phyloP scores from a whole-genome alignment of 2,888 invertebrate species.

The Lycia hirtaria region DNA sequence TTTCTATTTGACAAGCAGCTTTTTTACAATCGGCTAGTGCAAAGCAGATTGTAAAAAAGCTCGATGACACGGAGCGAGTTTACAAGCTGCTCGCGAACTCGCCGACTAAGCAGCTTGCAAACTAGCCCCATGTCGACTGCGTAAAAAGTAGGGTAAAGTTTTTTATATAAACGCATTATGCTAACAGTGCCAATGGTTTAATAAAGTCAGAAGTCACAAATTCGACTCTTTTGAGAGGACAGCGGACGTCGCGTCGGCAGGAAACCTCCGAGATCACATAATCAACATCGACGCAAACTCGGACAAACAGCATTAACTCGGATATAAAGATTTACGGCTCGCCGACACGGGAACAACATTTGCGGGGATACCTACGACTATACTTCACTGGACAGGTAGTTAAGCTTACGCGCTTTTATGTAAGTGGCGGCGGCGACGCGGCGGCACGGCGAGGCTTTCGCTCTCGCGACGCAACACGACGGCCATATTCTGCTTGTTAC shows the following conservation, averaged over 20 bases:
- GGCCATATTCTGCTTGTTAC: too few species aligned
- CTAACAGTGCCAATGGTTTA: background rate
- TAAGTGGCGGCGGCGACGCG: background rate
- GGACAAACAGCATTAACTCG: slow-evolving; percentile 60
- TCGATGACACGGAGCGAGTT: too few species aligned
- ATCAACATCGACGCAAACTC: slow-evolving; percentile 59
- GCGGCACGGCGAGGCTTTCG: too few species aligned
- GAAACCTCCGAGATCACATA: slow-evolving; percentile 36
- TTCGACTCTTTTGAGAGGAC: background rate
- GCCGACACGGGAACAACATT: slow-evolving; percentile 64
- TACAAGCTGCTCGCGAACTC: too few species aligned
- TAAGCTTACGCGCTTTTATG: background rate
- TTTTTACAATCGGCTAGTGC: too few species aligned
- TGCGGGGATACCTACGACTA: slow-evolving; percentile 43
- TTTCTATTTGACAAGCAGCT: too few species aligned
- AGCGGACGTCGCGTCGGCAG: slow-evolving; percentile 4
- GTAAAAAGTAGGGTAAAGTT: too few species aligned
- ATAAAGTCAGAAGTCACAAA: background rate
- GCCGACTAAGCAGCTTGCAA: too few species aligned
- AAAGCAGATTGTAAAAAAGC: too few species aligned
- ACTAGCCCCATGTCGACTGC: too few species aligned
- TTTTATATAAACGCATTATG: background rate
- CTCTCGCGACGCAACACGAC: too few species aligned
- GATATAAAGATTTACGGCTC: slow-evolving; percentile 69
- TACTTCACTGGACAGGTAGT: slow-evolving; percentile 3